phyloP scores from a whole-genome alignment of 2,888 invertebrate species.

The Calameuta idolon region DNA sequence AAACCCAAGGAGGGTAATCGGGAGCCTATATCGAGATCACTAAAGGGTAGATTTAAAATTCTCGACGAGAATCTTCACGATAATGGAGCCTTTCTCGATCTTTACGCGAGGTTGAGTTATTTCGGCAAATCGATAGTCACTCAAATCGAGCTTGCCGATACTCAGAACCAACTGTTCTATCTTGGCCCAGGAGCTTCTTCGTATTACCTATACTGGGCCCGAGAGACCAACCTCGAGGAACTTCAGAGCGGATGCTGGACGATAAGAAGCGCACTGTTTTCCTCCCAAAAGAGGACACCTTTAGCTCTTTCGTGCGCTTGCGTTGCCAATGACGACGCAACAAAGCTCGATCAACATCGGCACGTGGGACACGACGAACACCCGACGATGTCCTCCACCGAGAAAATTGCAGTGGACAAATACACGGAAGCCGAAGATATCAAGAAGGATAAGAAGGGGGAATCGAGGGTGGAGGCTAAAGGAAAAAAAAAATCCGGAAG shows the following conservation, averaged over 20 bases:
- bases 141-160: conserved; percentile 41
- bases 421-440: background rate
- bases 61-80: conserved; percentile 35
- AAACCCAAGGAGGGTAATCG: conserved; percentile 39
- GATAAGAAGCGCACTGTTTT: too few species aligned
- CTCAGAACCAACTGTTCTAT: conserved; percentile 36
- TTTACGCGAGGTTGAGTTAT: conserved; percentile 53
- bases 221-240: conserved; percentile 38
- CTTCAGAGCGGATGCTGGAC: conserved; percentile 39
- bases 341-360: too few species aligned
- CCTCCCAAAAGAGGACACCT: background rate
- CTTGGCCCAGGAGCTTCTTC: conserved; percentile 49
- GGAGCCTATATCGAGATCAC: conserved; percentile 54
- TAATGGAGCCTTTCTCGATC: conserved; percentile 37
- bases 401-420: background rate
- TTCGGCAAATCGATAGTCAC: conserved; percentile 54
- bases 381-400: too few species aligned
- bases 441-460: background rate
- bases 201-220: conserved; percentile 46
- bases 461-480: background rate
- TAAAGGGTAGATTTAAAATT: conserved; percentile 36
- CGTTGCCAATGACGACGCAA: conserved; percentile 28
- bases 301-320: too few species aligned
- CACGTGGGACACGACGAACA: too few species aligned
- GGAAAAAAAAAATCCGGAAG: too few species aligned